Conservation (phyloP, 2,797 vertebrate species). For the Mareca strepera region DNA sequence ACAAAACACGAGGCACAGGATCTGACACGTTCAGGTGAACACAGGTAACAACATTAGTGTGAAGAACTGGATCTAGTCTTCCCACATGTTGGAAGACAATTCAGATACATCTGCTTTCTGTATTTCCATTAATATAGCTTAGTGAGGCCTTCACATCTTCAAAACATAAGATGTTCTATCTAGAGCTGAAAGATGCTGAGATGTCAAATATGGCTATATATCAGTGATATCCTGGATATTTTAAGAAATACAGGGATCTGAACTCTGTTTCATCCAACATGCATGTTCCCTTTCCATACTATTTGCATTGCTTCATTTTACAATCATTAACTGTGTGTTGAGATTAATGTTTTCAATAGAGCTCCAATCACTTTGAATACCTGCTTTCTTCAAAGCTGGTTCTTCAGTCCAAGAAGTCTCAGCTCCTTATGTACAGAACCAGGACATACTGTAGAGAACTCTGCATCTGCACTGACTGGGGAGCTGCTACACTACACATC, state of each 20-base stretch:
- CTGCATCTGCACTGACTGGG: background rate
- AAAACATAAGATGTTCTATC: background rate
- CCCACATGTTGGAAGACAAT: background rate
- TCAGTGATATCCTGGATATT: background rate
- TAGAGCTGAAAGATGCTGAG: background rate
- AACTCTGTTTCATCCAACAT: background rate
- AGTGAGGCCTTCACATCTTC: background rate
- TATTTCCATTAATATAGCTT: background rate
- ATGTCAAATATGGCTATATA: background rate
- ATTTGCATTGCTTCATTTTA: background rate
- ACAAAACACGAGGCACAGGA: background rate
- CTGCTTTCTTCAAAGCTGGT: background rate
- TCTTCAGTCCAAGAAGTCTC: background rate
- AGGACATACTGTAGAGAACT: accelerated
- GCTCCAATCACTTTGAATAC: background rate
- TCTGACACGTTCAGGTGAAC: background rate
- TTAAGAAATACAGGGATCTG: background rate
- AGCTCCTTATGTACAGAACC: background rate
- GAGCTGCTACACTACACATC: background rate
- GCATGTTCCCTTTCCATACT: background rate
- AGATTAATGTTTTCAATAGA: background rate
- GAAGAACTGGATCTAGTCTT: background rate
- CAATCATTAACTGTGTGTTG: background rate
- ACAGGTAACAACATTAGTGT: background rate
- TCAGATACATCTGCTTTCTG: background rate